Percentiles rank a stretch among this genome's conserved stretches.
Conservation (phyloP, 2,797 vertebrate species). For the Hyperoplus immaculatus region DNA sequence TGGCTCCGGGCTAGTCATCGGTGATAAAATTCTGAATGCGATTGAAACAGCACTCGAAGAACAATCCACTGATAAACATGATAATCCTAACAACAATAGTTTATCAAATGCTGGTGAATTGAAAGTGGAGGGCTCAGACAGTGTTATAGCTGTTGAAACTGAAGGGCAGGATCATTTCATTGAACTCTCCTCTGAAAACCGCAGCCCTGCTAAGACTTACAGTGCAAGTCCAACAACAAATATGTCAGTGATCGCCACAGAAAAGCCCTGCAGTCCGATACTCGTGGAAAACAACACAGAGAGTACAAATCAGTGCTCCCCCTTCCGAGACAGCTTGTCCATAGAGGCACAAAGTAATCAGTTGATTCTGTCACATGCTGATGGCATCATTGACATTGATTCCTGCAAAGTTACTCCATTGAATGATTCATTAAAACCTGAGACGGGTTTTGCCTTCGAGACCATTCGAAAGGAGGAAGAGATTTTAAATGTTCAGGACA, state of each 20-base stretch:
- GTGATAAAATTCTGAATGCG: conserved; percentile 27
- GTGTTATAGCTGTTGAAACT: conserved; percentile 33
- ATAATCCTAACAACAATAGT: conserved; percentile 25
- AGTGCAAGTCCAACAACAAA: conserved; percentile 52
- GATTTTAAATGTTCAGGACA: conserved; percentile 77
- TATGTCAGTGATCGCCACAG: conserved; percentile 63
- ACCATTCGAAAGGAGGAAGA: conserved; percentile 67
- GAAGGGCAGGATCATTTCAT: conserved; percentile 50
- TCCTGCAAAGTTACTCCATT: conserved; percentile 56
- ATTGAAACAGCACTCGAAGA: conserved; percentile 49
- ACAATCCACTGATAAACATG: conserved; percentile 30
- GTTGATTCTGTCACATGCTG: conserved; percentile 72
- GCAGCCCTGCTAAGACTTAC: conserved; percentile 56
- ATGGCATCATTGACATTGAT: conserved; percentile 58
- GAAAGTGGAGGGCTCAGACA: conserved; percentile 35
- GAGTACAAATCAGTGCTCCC: conserved; percentile 41
- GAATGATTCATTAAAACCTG: conserved; percentile 61
- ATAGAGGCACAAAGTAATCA: conserved; percentile 65
- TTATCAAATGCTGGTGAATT: conserved; percentile 43
- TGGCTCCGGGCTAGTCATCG: background rate
- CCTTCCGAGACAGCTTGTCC: conserved; percentile 60
- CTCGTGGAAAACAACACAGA: conserved; percentile 64
- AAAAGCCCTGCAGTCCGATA: conserved; percentile 71
- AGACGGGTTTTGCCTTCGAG: conserved; percentile 59
- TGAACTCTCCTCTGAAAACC: conserved; percentile 49